phyloP scores from a whole-genome alignment of 2,797 vertebrate species.

The Lagocephalus sceleratus region DNA sequence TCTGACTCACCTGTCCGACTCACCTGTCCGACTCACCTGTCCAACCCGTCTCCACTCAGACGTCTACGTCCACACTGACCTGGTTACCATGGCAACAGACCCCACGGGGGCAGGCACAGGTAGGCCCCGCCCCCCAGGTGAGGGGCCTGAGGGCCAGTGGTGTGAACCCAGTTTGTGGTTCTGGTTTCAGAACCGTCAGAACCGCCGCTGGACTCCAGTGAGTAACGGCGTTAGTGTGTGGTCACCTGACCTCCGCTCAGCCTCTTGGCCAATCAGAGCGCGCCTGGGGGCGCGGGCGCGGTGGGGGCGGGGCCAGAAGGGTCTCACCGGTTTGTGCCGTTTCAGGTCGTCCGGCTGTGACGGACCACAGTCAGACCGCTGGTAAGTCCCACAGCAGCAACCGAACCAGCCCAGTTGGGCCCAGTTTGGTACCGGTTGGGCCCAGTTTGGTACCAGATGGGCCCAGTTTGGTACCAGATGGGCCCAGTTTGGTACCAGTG shows the following conservation, averaged over 20 bases:
- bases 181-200: conserved; percentile 63
- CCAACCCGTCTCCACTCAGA: conserved; percentile 41
- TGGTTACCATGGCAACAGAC: conserved; percentile 53
- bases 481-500: neutral
- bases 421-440: neutral
- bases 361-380: conserved; percentile 65
- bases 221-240: conserved; percentile 47
- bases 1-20: conserved; percentile 1
- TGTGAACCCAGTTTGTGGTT: conserved; percentile 30
- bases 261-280: too few species aligned
- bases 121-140: conserved; percentile 11
- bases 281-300: too few species aligned
- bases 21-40: neutral
- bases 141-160: neutral
- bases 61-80: conserved; percentile 56
- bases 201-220: conserved; percentile 60
- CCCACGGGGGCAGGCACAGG: conserved; percentile 35
- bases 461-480: neutral
- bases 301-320: neutral
- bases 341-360: conserved; percentile 64
- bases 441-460: neutral
- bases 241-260: neutral
- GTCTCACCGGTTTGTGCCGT: neutral
- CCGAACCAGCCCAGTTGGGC: neutral
- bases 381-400: conserved; percentile 69